Percentiles rank a stretch among this genome's conserved stretches.
Evolutionary conservation across 35 echinoderm and acorn worm species (phyloP).

Genomic region (Heliocidaris erythrogramma): DNA sequence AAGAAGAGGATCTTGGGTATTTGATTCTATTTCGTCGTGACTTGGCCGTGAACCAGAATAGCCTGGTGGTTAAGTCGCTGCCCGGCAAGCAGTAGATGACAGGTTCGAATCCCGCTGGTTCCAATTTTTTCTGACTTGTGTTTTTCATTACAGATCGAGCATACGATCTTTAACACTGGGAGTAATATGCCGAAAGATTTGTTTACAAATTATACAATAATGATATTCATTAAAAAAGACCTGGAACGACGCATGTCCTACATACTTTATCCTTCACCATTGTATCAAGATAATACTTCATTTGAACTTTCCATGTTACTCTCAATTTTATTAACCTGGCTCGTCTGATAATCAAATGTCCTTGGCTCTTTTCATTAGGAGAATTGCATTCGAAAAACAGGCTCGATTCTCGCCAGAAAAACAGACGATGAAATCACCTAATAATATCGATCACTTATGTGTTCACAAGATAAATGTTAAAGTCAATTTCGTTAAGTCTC

Average conservation of each 20-base stretch:
- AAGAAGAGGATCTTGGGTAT: too few species aligned
- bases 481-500: neutral
- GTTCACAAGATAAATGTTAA: neutral
- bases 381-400: neutral
- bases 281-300: slow-evolving; percentile 12
- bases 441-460: neutral
- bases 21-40: too few species aligned
- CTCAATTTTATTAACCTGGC: neutral
- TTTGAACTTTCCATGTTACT: neutral
- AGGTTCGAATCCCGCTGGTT: too few species aligned
- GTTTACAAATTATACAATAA: too few species aligned
- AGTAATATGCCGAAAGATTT: too few species aligned
- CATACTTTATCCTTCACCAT: neutral
- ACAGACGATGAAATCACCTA: neutral
- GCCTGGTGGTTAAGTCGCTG: too few species aligned
- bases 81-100: too few species aligned
- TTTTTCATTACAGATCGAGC: too few species aligned
- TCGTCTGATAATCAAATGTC: slow-evolving; percentile 6
- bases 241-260: neutral
- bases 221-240: neutral
- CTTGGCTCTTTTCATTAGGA: neutral
- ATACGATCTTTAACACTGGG: too few species aligned
- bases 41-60: too few species aligned
- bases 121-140: too few species aligned
- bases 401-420: neutral